Base-by-base conservation (phyloP, 2,797 vertebrate genomes). In the Periophthalmus magnuspinnatus region DNA sequence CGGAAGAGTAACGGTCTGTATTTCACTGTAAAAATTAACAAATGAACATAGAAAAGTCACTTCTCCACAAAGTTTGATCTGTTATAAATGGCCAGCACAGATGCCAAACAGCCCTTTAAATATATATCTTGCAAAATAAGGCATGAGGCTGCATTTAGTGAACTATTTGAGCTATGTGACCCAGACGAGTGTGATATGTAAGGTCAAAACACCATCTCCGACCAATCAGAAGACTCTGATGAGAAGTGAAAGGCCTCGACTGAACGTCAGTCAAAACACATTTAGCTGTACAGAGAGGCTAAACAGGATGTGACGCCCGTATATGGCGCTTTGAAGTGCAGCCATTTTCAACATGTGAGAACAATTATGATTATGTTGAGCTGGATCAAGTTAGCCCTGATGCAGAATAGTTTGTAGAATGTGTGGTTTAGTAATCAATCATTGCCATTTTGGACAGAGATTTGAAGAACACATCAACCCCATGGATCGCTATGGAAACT, bases 111-210 rank as follows among this genome's bases (percentile, higher is more conserved):
- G 69, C 45, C 28, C 41, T 66, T 33, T 70, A 68, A 66, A 74
- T 55, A 36, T 21, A 63, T 41, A 47, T 24, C 68, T 76, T 67
- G 33, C 70, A 67, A 84, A 71, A 32, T 36, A 56, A 6, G 33
- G 32, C 28, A 48, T 33, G 3, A 47, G 11, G n/a, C 58, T 69
- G 50, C 32, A 24, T 80, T 62, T 36, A 10, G 19, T 28, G 56
- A 79, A 68, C 38, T 16, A 70, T 79, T 73, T 0, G 6, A 76
- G 68, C 69, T 68, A 74, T 76, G 72, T 70, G 74, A 78, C 59
- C 70, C 59, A 0, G 1, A 1, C 0, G 2, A 22, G 56, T 56
- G 50, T 48, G 0, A 10, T 57, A 66, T 28, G 28, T 28, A 28
- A 69, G 73, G 64, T 76, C 70, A 78, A 71, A 32, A 54, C 58